These are phyloP conservation scores for Carassius gibelio DNA, from an alignment of 2,113 vertebrate genomes.

Conservation along the genomic window DNA sequence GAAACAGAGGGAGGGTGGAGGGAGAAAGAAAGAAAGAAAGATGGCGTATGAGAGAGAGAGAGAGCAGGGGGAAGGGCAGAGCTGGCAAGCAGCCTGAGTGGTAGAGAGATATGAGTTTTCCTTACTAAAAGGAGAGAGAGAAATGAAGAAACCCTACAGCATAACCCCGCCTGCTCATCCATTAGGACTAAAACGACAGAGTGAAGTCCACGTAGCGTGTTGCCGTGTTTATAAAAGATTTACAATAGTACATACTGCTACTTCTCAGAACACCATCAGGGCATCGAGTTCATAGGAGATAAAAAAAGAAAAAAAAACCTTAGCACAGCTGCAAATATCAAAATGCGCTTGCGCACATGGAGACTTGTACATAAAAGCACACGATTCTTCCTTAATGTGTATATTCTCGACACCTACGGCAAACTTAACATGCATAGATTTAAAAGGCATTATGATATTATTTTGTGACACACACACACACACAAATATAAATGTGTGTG, in stretches of 20 bases:
- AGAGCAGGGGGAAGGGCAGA: slow-evolving; percentile 43
- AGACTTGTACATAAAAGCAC: neutral
- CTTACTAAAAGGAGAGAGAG: slow-evolving; percentile 47
- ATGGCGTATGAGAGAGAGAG: slow-evolving; percentile 31
- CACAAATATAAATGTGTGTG: neutral
- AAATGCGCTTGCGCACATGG: neutral
- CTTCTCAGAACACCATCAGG: slow-evolving; percentile 16
- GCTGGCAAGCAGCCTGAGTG: slow-evolving; percentile 59
- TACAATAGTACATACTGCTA: slow-evolving; percentile 12
- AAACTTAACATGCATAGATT: neutral
- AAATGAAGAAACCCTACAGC: slow-evolving; percentile 32
- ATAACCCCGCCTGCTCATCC: slow-evolving; percentile 7
- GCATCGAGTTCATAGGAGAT: slow-evolving; percentile 28
- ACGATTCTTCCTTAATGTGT: neutral
- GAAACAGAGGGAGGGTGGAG: slow-evolving; percentile 47
- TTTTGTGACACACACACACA: neutral
- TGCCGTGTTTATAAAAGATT: slow-evolving; percentile 32
- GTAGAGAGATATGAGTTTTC: slow-evolving; percentile 48
- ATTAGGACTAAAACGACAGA: slow-evolving; percentile 26
- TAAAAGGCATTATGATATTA: neutral
- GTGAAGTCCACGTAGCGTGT: slow-evolving; percentile 25
- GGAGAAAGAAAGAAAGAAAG: slow-evolving; percentile 32
- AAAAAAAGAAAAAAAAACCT: neutral
- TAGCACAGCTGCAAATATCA: neutral
- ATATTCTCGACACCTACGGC: neutral